Base-by-base conservation (phyloP, 2,888 invertebrate species). In the Steinernema hermaphroditum region DNA sequence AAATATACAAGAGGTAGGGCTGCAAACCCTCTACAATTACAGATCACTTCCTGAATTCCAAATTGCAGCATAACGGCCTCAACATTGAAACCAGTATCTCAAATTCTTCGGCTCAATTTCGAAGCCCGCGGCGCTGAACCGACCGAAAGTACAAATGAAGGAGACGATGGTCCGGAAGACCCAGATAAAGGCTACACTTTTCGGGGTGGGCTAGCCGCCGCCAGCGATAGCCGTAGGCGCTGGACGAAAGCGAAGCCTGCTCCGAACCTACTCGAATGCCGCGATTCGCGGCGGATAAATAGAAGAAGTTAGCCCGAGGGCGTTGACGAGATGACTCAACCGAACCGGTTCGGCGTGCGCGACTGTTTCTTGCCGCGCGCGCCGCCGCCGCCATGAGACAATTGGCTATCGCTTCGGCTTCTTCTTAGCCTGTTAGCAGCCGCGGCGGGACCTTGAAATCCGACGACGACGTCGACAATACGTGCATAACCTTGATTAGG, bases 281-380 rank as follows among this genome's bases (percentile, higher is more conserved):
- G 62, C 62, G 62, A 16, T 62, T 62, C 62, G 62, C 16, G 32
- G 14, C 34, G 62, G 62, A 62, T 62, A 62, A 62, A 62, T 62
- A 62, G 62, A 62, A 62, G 62, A 62, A 62, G 62, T 62, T 62
- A 32, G 62, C 62, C 62, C 62, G 62, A 62, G 62, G 62, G 62
- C 62, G 62, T 62, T 62, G 27, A 62, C 62, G 62, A 62, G 62
- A 62, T 62, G 62, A 62, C 62, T 62, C 62, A 62, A 62, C 62
- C 14, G 62, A 62, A 62, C 62, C 62, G 62, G 62, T 62, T 62
- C 24, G 54, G 16, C 32, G 62, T 14, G 6, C 32, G 62, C 62
- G 29, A 16, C 29, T 12, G 29, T 27, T 22, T 22, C 62, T 22
- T 6, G 6, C 9, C 22, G 49, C 49, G 54, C 34, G 62, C 46